Conservation (phyloP, 2,888 invertebrate species). For the Tenthredo mesomela region DNA sequence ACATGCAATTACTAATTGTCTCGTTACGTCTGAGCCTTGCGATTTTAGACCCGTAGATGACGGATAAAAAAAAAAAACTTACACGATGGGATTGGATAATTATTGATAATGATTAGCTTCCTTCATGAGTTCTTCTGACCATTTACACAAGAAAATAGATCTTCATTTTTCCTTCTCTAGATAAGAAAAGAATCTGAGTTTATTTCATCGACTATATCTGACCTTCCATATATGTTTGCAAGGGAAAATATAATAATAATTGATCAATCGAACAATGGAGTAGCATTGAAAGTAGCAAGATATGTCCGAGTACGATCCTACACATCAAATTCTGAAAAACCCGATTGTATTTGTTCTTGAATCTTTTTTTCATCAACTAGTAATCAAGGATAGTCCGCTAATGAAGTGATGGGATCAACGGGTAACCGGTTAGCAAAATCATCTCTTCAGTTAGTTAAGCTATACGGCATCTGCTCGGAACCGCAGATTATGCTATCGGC, state of each 20-base stretch:
- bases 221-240: neutral
- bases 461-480: neutral
- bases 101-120: neutral
- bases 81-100: neutral
- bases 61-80: neutral
- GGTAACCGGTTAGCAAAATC: neutral
- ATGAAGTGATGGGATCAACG: neutral
- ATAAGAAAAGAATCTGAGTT: neutral
- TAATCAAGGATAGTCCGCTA: neutral
- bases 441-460: neutral
- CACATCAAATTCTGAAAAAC: neutral
- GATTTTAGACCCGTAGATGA: neutral
- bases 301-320: no score
- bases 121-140: neutral
- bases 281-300: neutral
- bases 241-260: constrained; percentile 10
- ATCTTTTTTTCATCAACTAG: neutral
- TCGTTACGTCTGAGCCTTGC: neutral
- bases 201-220: neutral
- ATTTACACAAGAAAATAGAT: neutral
- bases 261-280: constrained; percentile 8
- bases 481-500: neutral
- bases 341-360: neutral
- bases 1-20: neutral
- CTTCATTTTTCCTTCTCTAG: neutral